phyloP scores from a whole-genome alignment of 2,113 vertebrate species.

The Myiopsitta monachus region DNA sequence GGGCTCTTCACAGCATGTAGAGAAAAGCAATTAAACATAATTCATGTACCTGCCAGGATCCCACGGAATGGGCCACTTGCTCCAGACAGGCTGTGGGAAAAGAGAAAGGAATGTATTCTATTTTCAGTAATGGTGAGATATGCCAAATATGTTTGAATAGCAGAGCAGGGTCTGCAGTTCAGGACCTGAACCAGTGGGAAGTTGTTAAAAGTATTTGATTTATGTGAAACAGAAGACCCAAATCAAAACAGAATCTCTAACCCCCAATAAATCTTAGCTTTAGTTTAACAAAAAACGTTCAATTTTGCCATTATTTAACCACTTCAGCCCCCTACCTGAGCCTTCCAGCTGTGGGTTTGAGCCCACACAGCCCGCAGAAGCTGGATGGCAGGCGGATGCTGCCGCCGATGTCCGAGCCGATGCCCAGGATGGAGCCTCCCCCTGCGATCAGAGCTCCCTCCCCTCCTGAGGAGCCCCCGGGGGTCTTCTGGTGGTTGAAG shows the following conservation, averaged over 20 bases:
- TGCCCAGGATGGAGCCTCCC: slow-evolving; percentile 75
- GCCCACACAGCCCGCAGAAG: slow-evolving; percentile 77
- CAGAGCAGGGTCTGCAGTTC: neutral
- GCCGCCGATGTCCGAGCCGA: slow-evolving; percentile 70
- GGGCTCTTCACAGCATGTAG: neutral
- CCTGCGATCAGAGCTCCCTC: slow-evolving; percentile 73
- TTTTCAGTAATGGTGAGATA: neutral
- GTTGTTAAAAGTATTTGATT: neutral
- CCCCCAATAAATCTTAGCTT: neutral
- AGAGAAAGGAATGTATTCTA: neutral
- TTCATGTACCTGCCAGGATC: slow-evolving; percentile 31
- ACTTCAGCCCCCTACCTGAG: neutral
- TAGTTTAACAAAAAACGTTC: neutral
- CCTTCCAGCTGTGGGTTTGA: slow-evolving; percentile 66
- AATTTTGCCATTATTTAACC: neutral
- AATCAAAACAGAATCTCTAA: neutral
- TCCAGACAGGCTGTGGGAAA: slow-evolving; percentile 30
- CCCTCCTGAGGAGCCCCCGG: slow-evolving; percentile 74
- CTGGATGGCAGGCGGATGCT: slow-evolving; percentile 75
- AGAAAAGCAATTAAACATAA: neutral
- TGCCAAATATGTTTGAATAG: neutral
- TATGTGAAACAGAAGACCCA: neutral
- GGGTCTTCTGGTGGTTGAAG: slow-evolving; percentile 42
- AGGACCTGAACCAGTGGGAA: neutral
- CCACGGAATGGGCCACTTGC: neutral